Conservation (phyloP, 2,797 vertebrate genomes). For the Serranus cabrilla region DNA sequence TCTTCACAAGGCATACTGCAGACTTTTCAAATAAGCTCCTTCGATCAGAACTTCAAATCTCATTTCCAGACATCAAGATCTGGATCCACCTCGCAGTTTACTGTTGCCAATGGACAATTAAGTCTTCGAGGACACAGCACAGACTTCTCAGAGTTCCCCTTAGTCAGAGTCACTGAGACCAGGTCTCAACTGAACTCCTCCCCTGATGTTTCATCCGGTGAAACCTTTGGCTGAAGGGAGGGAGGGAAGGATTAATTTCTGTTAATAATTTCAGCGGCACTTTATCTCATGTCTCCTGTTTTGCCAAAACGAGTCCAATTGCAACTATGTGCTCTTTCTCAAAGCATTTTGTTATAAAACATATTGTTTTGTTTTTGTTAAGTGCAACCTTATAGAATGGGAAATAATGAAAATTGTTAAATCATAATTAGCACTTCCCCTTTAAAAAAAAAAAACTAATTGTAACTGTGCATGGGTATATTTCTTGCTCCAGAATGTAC, state of each 20-base stretch:
- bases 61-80: constrained; percentile 94
- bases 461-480: constrained; percentile 16
- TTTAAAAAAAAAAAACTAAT: constrained; percentile 11
- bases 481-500: constrained; percentile 64
- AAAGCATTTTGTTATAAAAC: constrained; percentile 49
- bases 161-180: constrained; percentile 95
- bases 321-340: constrained; percentile 72
- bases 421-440: constrained; percentile 51
- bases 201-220: constrained; percentile 95
- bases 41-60: constrained; percentile 97
- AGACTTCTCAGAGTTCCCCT: constrained; percentile 97
- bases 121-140: constrained; percentile 93
- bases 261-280: constrained; percentile 88
- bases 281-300: constrained; percentile 92
- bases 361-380: constrained; percentile 16
- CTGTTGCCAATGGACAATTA: constrained; percentile 96
- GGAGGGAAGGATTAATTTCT: constrained; percentile 57
- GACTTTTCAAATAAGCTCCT: constrained; percentile 96
- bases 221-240: constrained; percentile 94
- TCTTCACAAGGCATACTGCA: constrained; percentile 93
- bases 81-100: constrained; percentile 94
- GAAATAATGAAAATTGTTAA: constrained; percentile 32
- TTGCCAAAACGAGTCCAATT: constrained; percentile 87
- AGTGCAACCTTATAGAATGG: constrained; percentile 34
- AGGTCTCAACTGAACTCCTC: constrained; percentile 97